Evolutionary conservation across 2,113 vertebrate species (phyloP).

Genomic region (Neolamprologus kungweensis): DNA sequence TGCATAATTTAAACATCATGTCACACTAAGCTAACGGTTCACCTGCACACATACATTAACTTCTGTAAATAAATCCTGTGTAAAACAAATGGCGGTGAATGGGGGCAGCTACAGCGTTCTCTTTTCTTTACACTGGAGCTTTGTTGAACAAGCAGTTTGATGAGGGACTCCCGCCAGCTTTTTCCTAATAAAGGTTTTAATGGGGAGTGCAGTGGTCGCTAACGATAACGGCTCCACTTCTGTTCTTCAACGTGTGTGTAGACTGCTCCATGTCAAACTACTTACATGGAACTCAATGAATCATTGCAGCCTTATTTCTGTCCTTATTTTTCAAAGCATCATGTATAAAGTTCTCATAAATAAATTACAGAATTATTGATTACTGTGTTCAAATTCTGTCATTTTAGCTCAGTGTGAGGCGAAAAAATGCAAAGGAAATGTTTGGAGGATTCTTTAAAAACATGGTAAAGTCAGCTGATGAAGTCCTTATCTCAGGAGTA

Average conservation of each 20-base stretch:
- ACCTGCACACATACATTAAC: background rate
- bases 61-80: background rate
- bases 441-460: slow-evolving; percentile 96
- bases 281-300: background rate
- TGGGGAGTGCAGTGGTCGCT: background rate
- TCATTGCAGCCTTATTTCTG: background rate
- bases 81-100: background rate
- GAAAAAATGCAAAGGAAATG: slow-evolving; percentile 96
- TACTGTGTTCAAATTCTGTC: background rate
- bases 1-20: background rate
- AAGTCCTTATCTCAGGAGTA: slow-evolving; percentile 91
- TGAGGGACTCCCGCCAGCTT: background rate
- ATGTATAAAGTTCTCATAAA: background rate
- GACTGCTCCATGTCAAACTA: background rate
- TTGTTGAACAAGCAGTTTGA: background rate
- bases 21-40: background rate
- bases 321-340: background rate
- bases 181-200: background rate
- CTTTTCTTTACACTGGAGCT: background rate
- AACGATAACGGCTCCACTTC: background rate
- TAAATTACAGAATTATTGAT: background rate
- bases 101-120: background rate
- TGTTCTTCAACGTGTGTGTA: background rate
- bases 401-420: slow-evolving; percentile 85
- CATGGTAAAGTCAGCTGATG: slow-evolving; percentile 92